A percentile compares a stretch with the other conserved stretches of the same genome.
Evolutionary conservation across 1,140 invertebrate species (phyloP).

Genomic region (Listronotus bonariensis): DNA sequence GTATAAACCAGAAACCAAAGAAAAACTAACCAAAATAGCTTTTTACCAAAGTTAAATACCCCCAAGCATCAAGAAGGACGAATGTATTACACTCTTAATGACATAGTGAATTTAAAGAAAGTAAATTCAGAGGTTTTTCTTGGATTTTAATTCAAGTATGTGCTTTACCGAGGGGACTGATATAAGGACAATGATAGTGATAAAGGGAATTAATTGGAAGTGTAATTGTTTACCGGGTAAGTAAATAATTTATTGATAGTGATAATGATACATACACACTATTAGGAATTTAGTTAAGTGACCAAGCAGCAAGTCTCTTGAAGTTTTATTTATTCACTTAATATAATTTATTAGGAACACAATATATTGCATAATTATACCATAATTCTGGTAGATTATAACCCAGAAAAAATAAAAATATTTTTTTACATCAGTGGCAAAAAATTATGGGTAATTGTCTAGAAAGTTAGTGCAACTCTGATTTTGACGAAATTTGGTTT

Average conservation of each 20-base stretch:
- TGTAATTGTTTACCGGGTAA: constrained; percentile 59
- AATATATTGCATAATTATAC: no score
- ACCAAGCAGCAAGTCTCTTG: no score
- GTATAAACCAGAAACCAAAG: constrained; percentile 26
- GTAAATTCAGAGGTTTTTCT: constrained; percentile 55
- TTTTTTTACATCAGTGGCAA: no score
- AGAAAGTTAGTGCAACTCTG: no score
- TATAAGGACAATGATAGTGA: constrained; percentile 54
- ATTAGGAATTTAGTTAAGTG: no score
- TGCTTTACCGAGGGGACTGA: constrained; percentile 62
- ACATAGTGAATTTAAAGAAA: constrained; percentile 54
- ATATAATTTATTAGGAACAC: no score
- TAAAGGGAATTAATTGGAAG: constrained; percentile 52
- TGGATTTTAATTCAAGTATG: constrained; percentile 59
- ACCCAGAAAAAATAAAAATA: no score
- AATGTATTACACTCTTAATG: constrained; percentile 53
- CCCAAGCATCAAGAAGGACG: constrained; percentile 20
- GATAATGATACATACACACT: no score
- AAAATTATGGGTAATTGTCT: no score
- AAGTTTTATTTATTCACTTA: no score
- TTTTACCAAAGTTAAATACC: constrained; percentile 15
- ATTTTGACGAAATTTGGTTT: no score
- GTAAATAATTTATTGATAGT: background rate
- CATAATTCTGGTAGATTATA: no score
- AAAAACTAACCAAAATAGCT: constrained; percentile 22